Evolutionary conservation across 35 echinoderm and acorn worm genomes (phyloP).

Genomic region (Anneissia japonica): DNA sequence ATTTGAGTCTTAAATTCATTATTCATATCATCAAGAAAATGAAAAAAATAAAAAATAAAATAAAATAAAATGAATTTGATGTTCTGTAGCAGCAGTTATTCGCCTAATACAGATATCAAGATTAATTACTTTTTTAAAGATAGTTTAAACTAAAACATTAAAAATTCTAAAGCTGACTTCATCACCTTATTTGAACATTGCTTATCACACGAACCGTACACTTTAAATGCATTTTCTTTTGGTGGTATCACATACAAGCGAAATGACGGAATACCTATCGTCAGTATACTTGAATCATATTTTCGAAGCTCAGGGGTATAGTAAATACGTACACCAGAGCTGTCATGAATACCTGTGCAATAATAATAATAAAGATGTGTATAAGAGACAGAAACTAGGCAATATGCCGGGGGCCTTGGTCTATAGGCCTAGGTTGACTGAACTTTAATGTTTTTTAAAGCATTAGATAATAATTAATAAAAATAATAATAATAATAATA

Average conservation of each 20-base stretch:
- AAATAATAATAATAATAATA: no score
- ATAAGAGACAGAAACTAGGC: no score
- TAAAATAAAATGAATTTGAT: not conserved
- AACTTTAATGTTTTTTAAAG: no score
- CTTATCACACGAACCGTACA: not conserved
- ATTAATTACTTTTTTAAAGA: not conserved
- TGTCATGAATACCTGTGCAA: slow-evolving; percentile 2
- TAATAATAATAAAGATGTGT: no score
- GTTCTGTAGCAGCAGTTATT: no score
- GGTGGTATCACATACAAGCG: not conserved
- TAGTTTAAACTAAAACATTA: not conserved
- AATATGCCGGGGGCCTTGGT: no score
- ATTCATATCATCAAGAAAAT: not conserved
- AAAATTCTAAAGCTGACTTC: not conserved
- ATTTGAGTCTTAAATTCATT: not conserved
- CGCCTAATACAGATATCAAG: no score
- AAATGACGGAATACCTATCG: not conserved
- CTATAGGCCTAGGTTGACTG: no score
- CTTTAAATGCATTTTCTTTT: not conserved
- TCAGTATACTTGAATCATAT: not conserved
- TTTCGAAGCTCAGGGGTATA: not conserved
- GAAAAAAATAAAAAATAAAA: not conserved
- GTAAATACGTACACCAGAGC: not conserved
- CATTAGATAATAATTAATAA: no score
- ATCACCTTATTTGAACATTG: not conserved